Evolutionary conservation across 2,888 invertebrate genomes (phyloP).

Genomic region (Ornithoptera alexandrae): DNA sequence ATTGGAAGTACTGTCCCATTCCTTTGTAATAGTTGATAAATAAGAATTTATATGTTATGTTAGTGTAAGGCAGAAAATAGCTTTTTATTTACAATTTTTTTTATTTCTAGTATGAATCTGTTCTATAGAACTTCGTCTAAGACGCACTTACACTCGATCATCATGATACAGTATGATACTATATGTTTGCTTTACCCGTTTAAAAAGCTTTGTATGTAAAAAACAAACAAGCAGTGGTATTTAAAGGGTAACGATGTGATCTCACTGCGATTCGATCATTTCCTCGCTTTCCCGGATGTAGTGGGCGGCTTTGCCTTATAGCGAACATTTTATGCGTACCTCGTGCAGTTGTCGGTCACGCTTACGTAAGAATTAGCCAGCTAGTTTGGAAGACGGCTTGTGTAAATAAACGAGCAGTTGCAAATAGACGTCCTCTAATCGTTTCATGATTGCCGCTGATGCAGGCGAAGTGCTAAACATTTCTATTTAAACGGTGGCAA

Average conservation of each 20-base stretch:
- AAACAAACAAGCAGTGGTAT: constrained; percentile 15
- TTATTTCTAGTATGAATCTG: too few species aligned
- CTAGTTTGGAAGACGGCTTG: constrained; percentile 41
- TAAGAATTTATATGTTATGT: too few species aligned
- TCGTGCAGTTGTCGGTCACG: constrained; percentile 34
- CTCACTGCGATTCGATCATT: constrained; percentile 39
- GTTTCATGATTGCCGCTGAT: constrained; percentile 2
- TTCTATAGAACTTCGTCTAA: too few species aligned
- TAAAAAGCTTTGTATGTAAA: not conserved
- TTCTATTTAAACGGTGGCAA: not conserved
- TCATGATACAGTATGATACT: not conserved
- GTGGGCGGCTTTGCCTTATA: constrained; percentile 51
- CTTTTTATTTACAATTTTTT: too few species aligned
- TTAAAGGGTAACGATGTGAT: constrained; percentile 17
- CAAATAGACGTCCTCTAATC: constrained; percentile 7
- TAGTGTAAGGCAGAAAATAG: too few species aligned
- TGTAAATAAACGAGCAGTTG: constrained; percentile 36
- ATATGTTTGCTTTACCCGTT: not conserved
- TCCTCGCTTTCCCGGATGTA: constrained; percentile 65
- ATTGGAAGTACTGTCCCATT: too few species aligned
- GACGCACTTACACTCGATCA: too few species aligned
- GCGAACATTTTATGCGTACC: constrained; percentile 51
- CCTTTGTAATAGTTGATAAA: too few species aligned
- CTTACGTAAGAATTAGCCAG: constrained; percentile 45
- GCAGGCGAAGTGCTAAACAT: not conserved